Conservation (phyloP, 2,888 invertebrate species). For the Laothoe populi region DNA sequence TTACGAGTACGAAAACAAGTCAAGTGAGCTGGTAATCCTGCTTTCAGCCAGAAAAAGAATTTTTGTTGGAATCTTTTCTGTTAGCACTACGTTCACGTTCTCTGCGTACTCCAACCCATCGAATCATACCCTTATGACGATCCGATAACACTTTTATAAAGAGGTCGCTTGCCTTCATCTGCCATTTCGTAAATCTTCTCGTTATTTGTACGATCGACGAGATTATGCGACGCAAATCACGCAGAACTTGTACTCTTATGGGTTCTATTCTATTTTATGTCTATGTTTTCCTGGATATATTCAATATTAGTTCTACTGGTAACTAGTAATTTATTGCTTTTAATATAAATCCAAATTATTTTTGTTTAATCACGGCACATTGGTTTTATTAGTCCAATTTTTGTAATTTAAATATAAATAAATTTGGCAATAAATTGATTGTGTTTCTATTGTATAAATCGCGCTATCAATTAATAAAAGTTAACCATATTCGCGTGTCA, state of each 20-base stretch:
- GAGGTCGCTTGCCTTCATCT: slow-evolving; percentile 24
- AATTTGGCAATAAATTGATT: no score
- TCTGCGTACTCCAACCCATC: slow-evolving; percentile 6
- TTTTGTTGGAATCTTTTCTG: slow-evolving; percentile 6
- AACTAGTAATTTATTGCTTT: background rate
- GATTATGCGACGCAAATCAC: slow-evolving; percentile 2
- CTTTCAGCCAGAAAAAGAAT: background rate
- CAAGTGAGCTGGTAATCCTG: background rate
- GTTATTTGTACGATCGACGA: slow-evolving; percentile 11
- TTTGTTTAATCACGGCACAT: background rate
- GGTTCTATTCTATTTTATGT: background rate
- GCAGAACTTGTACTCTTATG: background rate
- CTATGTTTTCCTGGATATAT: background rate
- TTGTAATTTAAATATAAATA: background rate
- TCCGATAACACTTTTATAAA: slow-evolving; percentile 17
- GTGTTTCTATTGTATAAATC: slow-evolving; percentile 4
- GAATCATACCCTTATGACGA: slow-evolving; percentile 23
- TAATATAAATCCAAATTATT: background rate
- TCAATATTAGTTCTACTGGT: background rate
- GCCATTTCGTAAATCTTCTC: slow-evolving; percentile 21
- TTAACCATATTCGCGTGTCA: background rate
- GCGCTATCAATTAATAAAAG: background rate
- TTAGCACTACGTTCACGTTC: slow-evolving; percentile 6
- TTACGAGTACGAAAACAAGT: background rate
- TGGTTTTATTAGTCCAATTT: background rate